Evolutionary conservation across 2,797 vertebrate genomes (phyloP).

Genomic region (Tolypeutes matacus): DNA sequence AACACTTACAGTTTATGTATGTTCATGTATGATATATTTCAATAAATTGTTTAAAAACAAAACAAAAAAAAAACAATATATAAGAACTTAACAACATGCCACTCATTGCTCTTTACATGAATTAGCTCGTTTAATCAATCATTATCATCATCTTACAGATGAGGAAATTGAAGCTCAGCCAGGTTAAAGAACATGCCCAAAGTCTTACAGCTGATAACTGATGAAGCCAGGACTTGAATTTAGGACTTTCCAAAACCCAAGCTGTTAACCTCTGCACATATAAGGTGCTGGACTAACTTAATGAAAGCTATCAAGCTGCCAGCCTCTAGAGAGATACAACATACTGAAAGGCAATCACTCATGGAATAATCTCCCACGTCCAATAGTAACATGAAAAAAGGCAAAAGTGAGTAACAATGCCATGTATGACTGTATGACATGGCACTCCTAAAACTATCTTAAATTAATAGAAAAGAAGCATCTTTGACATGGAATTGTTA

Average conservation of each 20-base stretch:
- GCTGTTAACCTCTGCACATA: slow-evolving; percentile 36
- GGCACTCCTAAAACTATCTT: too few species aligned
- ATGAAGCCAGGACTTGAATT: slow-evolving; percentile 61
- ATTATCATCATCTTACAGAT: slow-evolving; percentile 16
- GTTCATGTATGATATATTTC: too few species aligned
- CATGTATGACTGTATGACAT: too few species aligned
- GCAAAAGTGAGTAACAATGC: neutral
- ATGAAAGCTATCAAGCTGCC: slow-evolving; percentile 18
- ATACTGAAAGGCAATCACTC: neutral
- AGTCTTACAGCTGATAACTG: neutral
- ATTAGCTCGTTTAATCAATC: neutral
- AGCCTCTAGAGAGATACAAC: slow-evolving; percentile 47
- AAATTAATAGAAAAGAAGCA: too few species aligned
- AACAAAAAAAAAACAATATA: too few species aligned
- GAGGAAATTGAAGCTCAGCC: slow-evolving; percentile 29
- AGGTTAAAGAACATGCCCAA: neutral
- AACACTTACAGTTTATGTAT: too few species aligned
- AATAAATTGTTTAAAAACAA: too few species aligned
- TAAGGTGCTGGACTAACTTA: slow-evolving; percentile 55
- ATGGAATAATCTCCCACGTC: slow-evolving; percentile 30
- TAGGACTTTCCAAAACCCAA: slow-evolving; percentile 42
- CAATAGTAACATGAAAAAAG: neutral
- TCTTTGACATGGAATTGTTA: neutral
- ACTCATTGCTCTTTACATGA: neutral
- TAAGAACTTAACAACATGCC: neutral